Base-by-base conservation (phyloP, 2,888 invertebrate genomes). In the Spodoptera picta region DNA sequence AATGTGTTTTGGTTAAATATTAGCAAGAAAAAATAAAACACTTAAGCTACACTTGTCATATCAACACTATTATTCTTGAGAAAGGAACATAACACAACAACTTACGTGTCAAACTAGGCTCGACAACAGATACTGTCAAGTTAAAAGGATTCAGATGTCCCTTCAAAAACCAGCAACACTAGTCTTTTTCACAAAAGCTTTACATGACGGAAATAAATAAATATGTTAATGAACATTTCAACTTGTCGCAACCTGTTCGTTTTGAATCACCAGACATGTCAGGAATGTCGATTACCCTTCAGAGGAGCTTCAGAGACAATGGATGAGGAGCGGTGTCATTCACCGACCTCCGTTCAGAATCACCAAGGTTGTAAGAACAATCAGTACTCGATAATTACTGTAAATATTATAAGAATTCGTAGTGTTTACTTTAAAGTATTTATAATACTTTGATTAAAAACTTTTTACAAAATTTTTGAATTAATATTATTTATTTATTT, bases 281-380 rank as follows among this genome's bases (percentile, higher is more conserved):
- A 53, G 58, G 77, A 80, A 77, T 80, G 80, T 73, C 51, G 61
- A 63, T 65, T 67, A 72, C 60, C 67, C 66, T 76, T 76, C 65
- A 59, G 43, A 57, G 54, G 11, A 0, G 52, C 24, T 7, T 7
- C 23, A 24, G 43, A 64, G 44, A 79, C 65, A 75, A 65, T 64
- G 65, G 73, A 73, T 47, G 48, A 44, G 59, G 11, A 12, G 64
- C 50, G 14, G 41, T 53, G 69, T 69, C 51, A 62, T 23, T 60
- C 49, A 12, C 52, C 31, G 61, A 58, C 77, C 80, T 79, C 70
- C 62, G 55, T 41, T 55, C 57, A 61, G 49, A 45, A 63, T 68
- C 53, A 42, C 36, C 48, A 77, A 77, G 77, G 77, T 44, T 31
- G 47, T 24, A 6, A 0, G 7, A 54, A 48, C 45, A 43, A 60